Evolutionary conservation across 2,113 vertebrate genomes (phyloP), one percentile per base, ranked within the genome.

Genomic region (Oncorhynchus kisutch): DNA sequence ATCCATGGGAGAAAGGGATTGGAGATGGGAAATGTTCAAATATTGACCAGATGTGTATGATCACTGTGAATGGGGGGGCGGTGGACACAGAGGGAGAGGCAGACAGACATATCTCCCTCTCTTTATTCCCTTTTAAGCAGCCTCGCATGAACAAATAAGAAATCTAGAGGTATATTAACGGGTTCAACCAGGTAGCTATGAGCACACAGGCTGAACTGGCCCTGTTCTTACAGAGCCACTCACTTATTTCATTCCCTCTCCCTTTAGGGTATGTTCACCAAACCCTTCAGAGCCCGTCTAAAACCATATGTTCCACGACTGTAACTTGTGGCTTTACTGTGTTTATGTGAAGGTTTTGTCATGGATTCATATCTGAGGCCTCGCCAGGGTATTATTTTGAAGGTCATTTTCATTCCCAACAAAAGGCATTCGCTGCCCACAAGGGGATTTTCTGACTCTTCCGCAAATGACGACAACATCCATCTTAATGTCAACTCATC

Each of bases 41-140:
- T 72, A 31, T 73, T 59, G 29, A 81, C 62, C 82, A 82, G 76
- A 85, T 81, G 84, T 77, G 65, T 65, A 3, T 2, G 70, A 79
- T 59, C 71, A 72, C 62, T 20, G 4, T 59, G 72, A 57, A 48
- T 45, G 75, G 72, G 59, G 59, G n/a, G 57, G 14, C 20, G 14
- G 57, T 60, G 57, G 22, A 60, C 57, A 60, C 57, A 60, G 20
- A 18, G 57, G 20, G 16, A 60, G 16, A n/a, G 57, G 57, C 20
- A n/a, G 20, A 60, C 16, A 60, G 2, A 51, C 14, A 51, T 13
- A 51, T 60, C 20, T 60, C 57, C 14, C 57, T 7, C 57, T 14
- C n/a, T n/a, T 60, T 14, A 54, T 54, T 18, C 57, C n/a, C 20
- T 6, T 60, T 60, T 14, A 60, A 60, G 5, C 18, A 60, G 57